Conservation (phyloP, 1,140 invertebrate species). For the Ladona fulva region DNA sequence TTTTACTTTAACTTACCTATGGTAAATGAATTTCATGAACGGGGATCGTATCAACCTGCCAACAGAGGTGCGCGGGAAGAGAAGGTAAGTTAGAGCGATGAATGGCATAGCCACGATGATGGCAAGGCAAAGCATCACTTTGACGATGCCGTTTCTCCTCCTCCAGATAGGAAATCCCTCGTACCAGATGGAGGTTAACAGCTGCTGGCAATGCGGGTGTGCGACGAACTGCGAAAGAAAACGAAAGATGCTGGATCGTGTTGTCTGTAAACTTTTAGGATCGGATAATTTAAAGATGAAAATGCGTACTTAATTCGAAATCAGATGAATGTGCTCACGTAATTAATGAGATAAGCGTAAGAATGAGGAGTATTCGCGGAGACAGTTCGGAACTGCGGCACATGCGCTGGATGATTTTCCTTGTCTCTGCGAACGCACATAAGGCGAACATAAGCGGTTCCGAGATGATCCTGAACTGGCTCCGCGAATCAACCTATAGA, state of each 20-base stretch:
- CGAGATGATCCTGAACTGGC: no score
- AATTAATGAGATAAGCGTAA: no score
- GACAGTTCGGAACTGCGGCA: no score
- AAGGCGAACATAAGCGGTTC: no score
- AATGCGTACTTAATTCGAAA: no score
- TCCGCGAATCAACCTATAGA: no score
- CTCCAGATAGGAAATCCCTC: slow-evolving; percentile 46
- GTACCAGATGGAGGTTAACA: slow-evolving; percentile 47
- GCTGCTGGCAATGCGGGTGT: slow-evolving; percentile 48
- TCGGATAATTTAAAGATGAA: no score
- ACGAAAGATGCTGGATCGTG: neutral
- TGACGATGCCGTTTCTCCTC: slow-evolving; percentile 38
- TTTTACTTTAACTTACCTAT: slow-evolving; percentile 40
- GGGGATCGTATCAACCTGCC: slow-evolving; percentile 43
- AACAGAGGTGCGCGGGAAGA: slow-evolving; percentile 40
- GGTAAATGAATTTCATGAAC: slow-evolving; percentile 50
- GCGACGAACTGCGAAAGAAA: slow-evolving; percentile 41
- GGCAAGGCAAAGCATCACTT: slow-evolving; percentile 39
- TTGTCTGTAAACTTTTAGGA: neutral
- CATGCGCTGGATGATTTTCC: no score
- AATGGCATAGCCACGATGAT: slow-evolving; percentile 39
- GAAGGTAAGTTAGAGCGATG: slow-evolving; percentile 41
- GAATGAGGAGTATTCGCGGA: no score
- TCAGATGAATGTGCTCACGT: no score
- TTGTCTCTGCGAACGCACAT: no score